phyloP scores from a whole-genome alignment of 2,797 vertebrate genomes.

The Ceyx erithaca region DNA sequence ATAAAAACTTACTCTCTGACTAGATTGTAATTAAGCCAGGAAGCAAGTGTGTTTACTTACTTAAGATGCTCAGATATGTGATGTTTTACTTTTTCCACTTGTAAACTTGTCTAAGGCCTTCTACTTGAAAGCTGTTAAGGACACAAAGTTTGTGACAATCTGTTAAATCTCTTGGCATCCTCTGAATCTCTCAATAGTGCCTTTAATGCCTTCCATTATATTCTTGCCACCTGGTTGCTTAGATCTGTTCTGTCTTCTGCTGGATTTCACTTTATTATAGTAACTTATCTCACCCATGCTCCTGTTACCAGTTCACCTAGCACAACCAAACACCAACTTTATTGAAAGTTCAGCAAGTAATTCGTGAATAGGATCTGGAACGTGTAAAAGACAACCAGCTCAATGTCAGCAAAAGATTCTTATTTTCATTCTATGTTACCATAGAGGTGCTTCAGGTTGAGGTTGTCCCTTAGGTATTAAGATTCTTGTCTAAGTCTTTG shows the following conservation, averaged over 20 bases:
- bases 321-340: not conserved
- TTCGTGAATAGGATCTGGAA: not conserved
- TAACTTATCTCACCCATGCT: no score
- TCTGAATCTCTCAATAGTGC: not conserved
- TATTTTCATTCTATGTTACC: not conserved
- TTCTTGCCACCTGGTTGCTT: not conserved
- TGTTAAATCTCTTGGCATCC: not conserved
- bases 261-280: not conserved
- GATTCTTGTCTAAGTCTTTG: not conserved
- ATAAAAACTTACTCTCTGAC: conserved; percentile 13
- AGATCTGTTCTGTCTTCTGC: not conserved
- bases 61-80: not conserved
- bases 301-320: not conserved
- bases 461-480: not conserved
- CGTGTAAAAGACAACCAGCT: not conserved
- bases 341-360: not conserved
- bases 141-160: not conserved
- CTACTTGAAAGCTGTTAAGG: conserved; percentile 18
- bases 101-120: conserved; percentile 16
- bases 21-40: conserved; percentile 41
- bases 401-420: not conserved
- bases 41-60: conserved; percentile 6
- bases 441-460: not conserved
- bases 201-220: not conserved
- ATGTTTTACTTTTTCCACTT: conserved; percentile 26